Percentiles rank a stretch among this genome's conserved stretches.
phyloP scores from a whole-genome alignment of 1,140 invertebrate species.

The Chymomyza costata region DNA sequence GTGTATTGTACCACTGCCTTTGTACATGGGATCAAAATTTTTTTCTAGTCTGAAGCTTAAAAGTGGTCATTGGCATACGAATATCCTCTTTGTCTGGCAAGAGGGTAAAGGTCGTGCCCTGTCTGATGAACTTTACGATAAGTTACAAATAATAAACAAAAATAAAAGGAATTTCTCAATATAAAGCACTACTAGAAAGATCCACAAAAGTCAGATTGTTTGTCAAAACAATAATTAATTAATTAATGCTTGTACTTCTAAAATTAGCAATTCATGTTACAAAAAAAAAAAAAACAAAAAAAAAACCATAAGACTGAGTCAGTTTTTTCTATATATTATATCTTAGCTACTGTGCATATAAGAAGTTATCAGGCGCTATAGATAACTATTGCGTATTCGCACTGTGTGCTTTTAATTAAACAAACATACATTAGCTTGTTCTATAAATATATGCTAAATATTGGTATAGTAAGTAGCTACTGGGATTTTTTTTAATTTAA shows the following conservation, averaged over 20 bases:
- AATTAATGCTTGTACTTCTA: slow-evolving; percentile 34
- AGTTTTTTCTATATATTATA: too few relatives aligned
- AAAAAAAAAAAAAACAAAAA: neutral
- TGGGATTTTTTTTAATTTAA: slow-evolving; percentile 24
- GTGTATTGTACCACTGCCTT: too few relatives aligned
- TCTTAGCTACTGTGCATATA: too few relatives aligned
- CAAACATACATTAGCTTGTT: slow-evolving; percentile 41
- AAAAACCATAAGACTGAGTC: too few relatives aligned
- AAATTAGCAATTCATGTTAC: slow-evolving; percentile 31
- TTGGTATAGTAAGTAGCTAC: too few relatives aligned
- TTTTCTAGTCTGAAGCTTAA: too few relatives aligned
- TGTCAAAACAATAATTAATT: slow-evolving; percentile 28
- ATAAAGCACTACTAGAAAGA: slow-evolving; percentile 17
- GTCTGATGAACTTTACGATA: neutral
- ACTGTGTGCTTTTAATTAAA: slow-evolving; percentile 63
- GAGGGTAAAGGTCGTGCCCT: too few relatives aligned
- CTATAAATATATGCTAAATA: slow-evolving; percentile 23
- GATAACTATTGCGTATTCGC: slow-evolving; percentile 52
- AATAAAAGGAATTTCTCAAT: slow-evolving; percentile 12
- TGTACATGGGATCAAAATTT: too few relatives aligned
- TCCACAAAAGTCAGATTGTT: too few relatives aligned
- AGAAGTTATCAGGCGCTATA: too few relatives aligned
- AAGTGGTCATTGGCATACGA: too few relatives aligned
- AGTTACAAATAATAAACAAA: slow-evolving; percentile 1
- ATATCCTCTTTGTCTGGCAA: too few relatives aligned